phyloP scores from a whole-genome alignment of 1,140 invertebrate species.

The Phortica variegata region DNA sequence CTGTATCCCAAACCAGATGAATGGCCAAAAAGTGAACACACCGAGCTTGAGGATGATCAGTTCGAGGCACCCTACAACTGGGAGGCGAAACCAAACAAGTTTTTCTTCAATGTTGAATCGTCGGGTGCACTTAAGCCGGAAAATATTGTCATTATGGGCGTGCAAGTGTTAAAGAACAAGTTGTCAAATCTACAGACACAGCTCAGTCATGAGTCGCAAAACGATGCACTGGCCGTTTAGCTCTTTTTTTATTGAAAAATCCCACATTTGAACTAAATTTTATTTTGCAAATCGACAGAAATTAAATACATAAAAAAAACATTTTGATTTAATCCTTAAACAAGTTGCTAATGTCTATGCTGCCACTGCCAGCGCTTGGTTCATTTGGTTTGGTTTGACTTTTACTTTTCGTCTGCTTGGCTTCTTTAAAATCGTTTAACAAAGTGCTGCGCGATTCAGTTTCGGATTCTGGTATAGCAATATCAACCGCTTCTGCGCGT shows the following conservation, averaged over 20 bases:
- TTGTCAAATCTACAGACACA: constrained; percentile 93
- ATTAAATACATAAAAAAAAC: too few species aligned
- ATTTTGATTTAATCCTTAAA: constrained; percentile 32
- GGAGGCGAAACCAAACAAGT: constrained; percentile 95
- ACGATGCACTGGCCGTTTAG: constrained; percentile 76
- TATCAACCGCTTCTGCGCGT: constrained; percentile 8
- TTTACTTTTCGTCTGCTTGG: constrained; percentile 12
- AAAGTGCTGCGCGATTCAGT: constrained; percentile 12
- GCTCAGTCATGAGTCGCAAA: constrained; percentile 83
- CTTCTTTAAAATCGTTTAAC: constrained; percentile 36
- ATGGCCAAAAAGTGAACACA: constrained; percentile 98
- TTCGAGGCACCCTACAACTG: constrained; percentile 92
- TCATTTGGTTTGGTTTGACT: constrained; percentile 18
- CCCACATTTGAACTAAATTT: too few species aligned
- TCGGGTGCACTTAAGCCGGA: constrained; percentile 92
- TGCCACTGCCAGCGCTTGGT: constrained; percentile 7
- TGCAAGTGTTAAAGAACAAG: constrained; percentile 93
- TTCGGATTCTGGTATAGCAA: neutral
- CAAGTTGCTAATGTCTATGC: constrained; percentile 38
- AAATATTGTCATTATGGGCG: constrained; percentile 94
- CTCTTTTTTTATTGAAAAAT: constrained; percentile 3
- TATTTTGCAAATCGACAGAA: too few species aligned
- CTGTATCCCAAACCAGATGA: constrained; percentile 97
- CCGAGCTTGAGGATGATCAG: constrained; percentile 89
- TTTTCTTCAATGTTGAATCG: constrained; percentile 96